phyloP scores from a whole-genome alignment of 2,113 vertebrate genomes.

The Gallinago paraguaiae region DNA sequence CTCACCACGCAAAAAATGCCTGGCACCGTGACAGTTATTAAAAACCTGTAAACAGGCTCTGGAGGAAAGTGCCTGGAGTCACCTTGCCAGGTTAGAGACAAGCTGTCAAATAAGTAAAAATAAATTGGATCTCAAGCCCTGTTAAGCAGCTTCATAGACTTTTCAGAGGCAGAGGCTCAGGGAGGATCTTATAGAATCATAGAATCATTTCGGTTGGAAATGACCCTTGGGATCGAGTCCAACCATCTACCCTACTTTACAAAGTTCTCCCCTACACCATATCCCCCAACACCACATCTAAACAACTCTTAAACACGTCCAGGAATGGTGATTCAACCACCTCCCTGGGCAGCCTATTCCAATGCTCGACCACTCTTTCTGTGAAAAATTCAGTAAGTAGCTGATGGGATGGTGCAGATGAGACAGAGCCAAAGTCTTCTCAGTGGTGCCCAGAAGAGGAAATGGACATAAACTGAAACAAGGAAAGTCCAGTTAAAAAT shows the following conservation, averaged over 20 bases:
- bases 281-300: too few species aligned
- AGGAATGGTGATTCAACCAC: too few species aligned
- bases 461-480: too few species aligned
- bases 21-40: neutral
- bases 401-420: neutral
- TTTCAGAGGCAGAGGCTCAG: neutral
- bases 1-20: neutral
- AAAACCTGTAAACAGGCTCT: constrained; percentile 24
- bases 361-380: too few species aligned
- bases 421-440: neutral
- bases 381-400: neutral
- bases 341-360: too few species aligned
- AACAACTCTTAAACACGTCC: too few species aligned
- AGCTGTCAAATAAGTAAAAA: neutral
- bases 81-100: neutral
- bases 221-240: too few species aligned
- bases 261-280: too few species aligned
- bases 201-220: too few species aligned
- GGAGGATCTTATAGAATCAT: neutral
- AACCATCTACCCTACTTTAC: too few species aligned
- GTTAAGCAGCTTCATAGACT: neutral
- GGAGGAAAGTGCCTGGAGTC: neutral
- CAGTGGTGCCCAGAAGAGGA: neutral
- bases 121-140: neutral
- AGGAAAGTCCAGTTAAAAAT: neutral